phyloP scores from a whole-genome alignment of 1,140 invertebrate genomes.

The Caerostris darwini region DNA sequence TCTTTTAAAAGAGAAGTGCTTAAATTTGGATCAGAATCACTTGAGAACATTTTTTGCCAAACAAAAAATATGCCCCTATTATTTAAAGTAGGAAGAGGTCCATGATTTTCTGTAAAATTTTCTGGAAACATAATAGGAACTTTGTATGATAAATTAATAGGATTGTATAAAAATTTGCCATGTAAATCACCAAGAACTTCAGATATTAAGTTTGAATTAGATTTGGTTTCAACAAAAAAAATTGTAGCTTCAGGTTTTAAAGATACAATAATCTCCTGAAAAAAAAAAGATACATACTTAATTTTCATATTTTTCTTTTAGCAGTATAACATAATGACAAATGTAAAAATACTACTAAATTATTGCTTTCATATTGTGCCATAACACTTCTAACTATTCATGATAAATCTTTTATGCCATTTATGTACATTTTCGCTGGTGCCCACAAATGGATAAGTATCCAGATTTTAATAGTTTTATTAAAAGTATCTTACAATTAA shows the following conservation, averaged over 20 bases:
- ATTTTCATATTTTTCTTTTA: too few species aligned
- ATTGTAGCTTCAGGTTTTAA: neutral
- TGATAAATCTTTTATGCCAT: too few species aligned
- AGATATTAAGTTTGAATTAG: neutral
- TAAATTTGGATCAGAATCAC: neutral
- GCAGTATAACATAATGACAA: too few species aligned
- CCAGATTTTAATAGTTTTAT: too few species aligned
- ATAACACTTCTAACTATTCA: too few species aligned
- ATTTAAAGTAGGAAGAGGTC: neutral
- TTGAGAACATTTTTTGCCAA: neutral
- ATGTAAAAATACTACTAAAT: too few species aligned
- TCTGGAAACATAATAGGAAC: neutral
- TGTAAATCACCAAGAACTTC: neutral
- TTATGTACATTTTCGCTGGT: too few species aligned
- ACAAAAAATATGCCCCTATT: neutral
- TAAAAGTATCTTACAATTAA: too few species aligned
- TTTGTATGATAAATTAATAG: neutral
- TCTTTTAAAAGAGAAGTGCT: neutral
- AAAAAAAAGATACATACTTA: neutral
- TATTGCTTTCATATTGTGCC: too few species aligned
- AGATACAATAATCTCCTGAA: neutral
- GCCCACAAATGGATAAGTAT: too few species aligned
- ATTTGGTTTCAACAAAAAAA: neutral
- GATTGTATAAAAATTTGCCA: neutral
- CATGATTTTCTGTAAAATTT: neutral